phyloP scores from a whole-genome alignment of 2,888 invertebrate genomes.

The Rotaria sp. region DNA sequence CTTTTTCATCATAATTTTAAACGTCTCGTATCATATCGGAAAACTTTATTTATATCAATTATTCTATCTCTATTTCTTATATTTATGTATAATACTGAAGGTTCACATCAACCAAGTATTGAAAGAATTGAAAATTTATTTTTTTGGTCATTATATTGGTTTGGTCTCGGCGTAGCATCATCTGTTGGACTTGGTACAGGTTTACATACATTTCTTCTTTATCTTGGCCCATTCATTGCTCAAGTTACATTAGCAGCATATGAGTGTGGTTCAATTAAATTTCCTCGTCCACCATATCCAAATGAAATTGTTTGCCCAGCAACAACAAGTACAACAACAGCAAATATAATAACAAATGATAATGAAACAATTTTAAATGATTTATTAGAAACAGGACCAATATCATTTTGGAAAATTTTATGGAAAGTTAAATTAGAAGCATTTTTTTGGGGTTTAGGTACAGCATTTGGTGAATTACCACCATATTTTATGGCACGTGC shows the following conservation, averaged over 20 bases:
- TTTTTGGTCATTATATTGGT: slow-evolving; percentile 79
- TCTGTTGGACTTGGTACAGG: slow-evolving; percentile 96
- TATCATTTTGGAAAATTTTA: slow-evolving; percentile 41
- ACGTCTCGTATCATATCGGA: slow-evolving; percentile 33
- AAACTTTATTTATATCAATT: background rate
- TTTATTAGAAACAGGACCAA: background rate
- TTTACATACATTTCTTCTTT: slow-evolving; percentile 92
- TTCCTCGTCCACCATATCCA: slow-evolving; percentile 95
- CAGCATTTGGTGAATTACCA: slow-evolving; percentile 94
- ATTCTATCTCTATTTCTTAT: slow-evolving; percentile 17
- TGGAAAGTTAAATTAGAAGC: slow-evolving; percentile 40
- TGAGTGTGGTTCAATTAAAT: slow-evolving; percentile 86
- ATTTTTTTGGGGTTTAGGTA: slow-evolving; percentile 61
- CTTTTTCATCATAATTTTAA: slow-evolving; percentile 28
- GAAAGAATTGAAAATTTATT: slow-evolving; percentile 22
- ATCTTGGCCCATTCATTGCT: slow-evolving; percentile 97
- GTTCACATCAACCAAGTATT: slow-evolving; percentile 30
- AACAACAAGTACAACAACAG: background rate
- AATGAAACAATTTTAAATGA: background rate
- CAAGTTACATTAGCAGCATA: slow-evolving; percentile 94
- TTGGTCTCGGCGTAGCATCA: slow-evolving; percentile 84
- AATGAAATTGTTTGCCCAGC: slow-evolving; percentile 58
- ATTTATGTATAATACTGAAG: slow-evolving; percentile 31
- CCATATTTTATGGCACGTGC: slow-evolving; percentile 99
- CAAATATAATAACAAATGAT: background rate